Evolutionary conservation across 2,888 invertebrate species (phyloP).

Genomic region (Spodoptera littoralis): DNA sequence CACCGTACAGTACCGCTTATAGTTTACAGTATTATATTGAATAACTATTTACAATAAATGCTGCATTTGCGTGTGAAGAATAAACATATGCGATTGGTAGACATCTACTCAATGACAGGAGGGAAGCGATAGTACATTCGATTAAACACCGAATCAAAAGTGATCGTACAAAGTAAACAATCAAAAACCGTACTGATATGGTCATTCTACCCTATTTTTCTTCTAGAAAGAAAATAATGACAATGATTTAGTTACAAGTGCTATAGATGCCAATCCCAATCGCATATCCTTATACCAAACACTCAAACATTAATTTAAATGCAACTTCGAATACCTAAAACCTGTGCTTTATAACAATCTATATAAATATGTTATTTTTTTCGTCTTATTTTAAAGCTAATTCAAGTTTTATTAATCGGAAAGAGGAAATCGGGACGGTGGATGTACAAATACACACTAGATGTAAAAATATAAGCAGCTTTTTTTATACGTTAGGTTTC

Average conservation of each 20-base stretch:
- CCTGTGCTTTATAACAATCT: constrained; percentile 89
- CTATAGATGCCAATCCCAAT: constrained; percentile 15
- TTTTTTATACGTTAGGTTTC: constrained; percentile 60
- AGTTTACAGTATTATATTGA: constrained; percentile 73
- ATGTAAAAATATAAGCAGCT: constrained; percentile 81
- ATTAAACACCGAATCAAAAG: constrained; percentile 26
- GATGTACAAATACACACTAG: constrained; percentile 79
- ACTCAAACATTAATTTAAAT: constrained; percentile 67
- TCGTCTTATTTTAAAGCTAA: constrained; percentile 84
- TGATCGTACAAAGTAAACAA: constrained; percentile 35
- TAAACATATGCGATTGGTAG: constrained; percentile 31
- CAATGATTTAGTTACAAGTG: constrained; percentile 41
- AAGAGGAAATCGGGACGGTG: constrained; percentile 88
- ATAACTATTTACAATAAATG: constrained; percentile 85
- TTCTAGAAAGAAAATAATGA: constrained; percentile 24
- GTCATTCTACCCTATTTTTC: constrained; percentile 24
- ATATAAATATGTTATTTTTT: constrained; percentile 85
- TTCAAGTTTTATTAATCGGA: constrained; percentile 80
- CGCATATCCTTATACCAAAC: constrained; percentile 32
- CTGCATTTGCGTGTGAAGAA: constrained; percentile 30
- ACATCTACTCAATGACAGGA: constrained; percentile 19
- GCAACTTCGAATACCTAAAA: constrained; percentile 86
- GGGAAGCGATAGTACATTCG: constrained; percentile 23
- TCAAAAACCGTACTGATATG: constrained; percentile 44
- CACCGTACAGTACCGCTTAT: constrained; percentile 84